Conservation (phyloP, 2,888 invertebrate genomes). For the Hyalella azteca region DNA sequence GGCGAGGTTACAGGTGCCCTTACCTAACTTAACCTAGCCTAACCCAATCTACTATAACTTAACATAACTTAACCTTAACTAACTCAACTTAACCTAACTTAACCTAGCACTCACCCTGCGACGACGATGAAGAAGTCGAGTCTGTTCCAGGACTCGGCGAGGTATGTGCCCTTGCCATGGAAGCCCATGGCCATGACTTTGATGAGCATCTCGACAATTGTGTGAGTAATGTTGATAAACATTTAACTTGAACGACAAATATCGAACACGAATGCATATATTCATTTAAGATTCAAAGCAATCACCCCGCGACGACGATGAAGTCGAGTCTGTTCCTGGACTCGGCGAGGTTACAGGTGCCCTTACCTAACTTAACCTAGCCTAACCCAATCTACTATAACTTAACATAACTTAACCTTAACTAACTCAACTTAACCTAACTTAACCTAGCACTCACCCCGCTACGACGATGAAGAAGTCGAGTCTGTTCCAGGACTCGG, state of each 20-base stretch:
- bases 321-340: conserved; percentile 99
- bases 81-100: no score
- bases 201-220: conserved; percentile 96
- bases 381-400: no score
- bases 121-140: conserved; percentile 97
- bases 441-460: conserved; percentile 86
- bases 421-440: no score
- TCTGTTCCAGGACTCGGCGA: conserved; percentile 98
- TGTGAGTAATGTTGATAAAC: no score
- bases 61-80: no score
- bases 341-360: conserved; percentile 95
- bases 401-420: no score
- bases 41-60: no score
- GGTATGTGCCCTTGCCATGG: conserved; percentile 89
- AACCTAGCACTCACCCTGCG: conserved; percentile 88
- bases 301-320: conserved; percentile 94
- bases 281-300: no score
- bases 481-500: conserved; percentile 98
- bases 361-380: conserved; percentile 73
- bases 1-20: no score
- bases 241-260: no score
- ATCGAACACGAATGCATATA: no score
- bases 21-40: no score
- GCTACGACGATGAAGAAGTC: conserved; percentile 98
- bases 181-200: conserved; percentile 99